Evolutionary conservation across 2,113 vertebrate species (phyloP), one percentile per base, ranked within the genome.

Genomic region (Pleuronectes platessa): DNA sequence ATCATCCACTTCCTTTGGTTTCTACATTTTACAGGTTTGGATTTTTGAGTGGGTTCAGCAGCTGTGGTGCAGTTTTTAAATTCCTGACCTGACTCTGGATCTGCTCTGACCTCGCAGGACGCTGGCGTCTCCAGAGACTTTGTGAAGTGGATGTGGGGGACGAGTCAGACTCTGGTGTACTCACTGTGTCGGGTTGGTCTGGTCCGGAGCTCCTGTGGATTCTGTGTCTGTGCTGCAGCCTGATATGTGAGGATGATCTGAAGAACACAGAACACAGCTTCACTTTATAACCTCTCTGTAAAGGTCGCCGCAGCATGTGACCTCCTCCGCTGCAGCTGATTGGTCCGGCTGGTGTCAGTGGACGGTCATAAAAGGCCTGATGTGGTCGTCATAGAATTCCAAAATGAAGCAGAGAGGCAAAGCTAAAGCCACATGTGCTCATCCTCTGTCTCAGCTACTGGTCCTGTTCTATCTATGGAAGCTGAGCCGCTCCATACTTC

Each of bases 251-350:
- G 35, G 79, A 60, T 37, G 63, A 20, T 59, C 18, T 40, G 58
- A 59, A 27, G 60, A 77, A 67, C 71, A 63, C 23, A 62, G 4
- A 20, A 5, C 63, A 23, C 21, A 82, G 45, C 78, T 3, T 74
- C 58, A 35, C 79, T 92, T 90, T 92, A 88, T 91, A 77, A 91
- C 78, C 80, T 86, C 73, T 45, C 51, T 2, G 67, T 56, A 58
- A 79, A 84, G 76, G 76, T 76, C 60, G 11, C 2, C 4, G 0
- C 9, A 8, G 5, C 88, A 89, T 20, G 61, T 90, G 85, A 84
- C 79, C 70, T 14, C 15, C 61, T 42, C 8, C 0, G 8, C 82
- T 8, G 31, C 69, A 3, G 37, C 85, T 45, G 70, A 81, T 73
- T 88, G 86, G 88, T 10, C 13, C 0, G 3, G 11, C 12, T 0